Evolutionary conservation across 2,113 vertebrate genomes (phyloP).

Genomic region (Nyctereutes procyonoides): DNA sequence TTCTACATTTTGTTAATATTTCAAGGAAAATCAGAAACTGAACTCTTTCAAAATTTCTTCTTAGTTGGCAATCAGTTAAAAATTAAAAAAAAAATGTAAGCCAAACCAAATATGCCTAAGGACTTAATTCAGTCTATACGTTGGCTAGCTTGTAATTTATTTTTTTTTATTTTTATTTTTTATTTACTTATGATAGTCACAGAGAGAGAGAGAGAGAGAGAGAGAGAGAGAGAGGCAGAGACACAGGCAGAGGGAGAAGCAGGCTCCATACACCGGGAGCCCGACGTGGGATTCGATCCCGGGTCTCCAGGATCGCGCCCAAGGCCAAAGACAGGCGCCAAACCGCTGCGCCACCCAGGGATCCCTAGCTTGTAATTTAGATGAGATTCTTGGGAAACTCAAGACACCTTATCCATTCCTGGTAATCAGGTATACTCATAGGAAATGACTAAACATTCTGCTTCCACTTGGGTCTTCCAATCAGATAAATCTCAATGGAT

Average conservation of each 20-base stretch:
- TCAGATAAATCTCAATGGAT: not conserved
- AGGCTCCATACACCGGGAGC: too few relatives aligned
- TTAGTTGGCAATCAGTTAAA: slow-evolving; percentile 18
- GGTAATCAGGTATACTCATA: not conserved
- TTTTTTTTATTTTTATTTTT: too few relatives aligned
- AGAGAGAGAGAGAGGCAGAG: too few relatives aligned
- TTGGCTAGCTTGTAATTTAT: not conserved
- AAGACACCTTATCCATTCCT: not conserved
- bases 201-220: too few relatives aligned
- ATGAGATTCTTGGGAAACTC: not conserved
- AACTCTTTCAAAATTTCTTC: slow-evolving; percentile 29
- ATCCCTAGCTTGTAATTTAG: not conserved
- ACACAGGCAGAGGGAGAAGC: too few relatives aligned
- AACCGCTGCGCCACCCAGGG: too few relatives aligned
- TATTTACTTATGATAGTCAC: too few relatives aligned
- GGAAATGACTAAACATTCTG: slow-evolving; percentile 12
- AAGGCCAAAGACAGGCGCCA: too few relatives aligned
- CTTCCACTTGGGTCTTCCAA: not conserved
- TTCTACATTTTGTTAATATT: not conserved
- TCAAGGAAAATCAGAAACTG: not conserved
- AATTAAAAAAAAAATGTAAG: slow-evolving; percentile 53
- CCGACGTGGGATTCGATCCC: too few relatives aligned
- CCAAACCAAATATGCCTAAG: not conserved
- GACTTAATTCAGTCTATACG: not conserved
- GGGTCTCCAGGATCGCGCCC: too few relatives aligned